Base-by-base conservation (phyloP, 2,888 invertebrate genomes). In the Zonitis immaculata region DNA sequence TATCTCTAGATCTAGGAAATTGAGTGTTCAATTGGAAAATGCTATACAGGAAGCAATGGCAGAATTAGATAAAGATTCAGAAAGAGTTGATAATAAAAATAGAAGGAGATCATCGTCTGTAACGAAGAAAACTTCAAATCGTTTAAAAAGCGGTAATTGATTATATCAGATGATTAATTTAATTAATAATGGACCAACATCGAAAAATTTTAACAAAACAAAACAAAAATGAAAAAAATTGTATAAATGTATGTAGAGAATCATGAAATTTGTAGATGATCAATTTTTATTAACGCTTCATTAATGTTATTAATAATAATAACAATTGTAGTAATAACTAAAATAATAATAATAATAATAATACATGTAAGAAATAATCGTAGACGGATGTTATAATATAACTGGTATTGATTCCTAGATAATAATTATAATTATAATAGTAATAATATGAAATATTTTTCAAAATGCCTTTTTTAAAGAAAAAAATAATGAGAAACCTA, bases 21-120 rank as follows among this genome's bases (percentile, higher is more conserved):
- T 93, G 82, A 92, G 91, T 78, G 85, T 87, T 64, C 88, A 90
- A 74, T 80, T 94, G 70, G 93, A 94, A 78, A 89, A 89, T 72
- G 93, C 93, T 51, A 93, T 94, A 71, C 92, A 94, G 79, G 92
- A 94, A 78, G 93, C 93, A 51, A 91, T 94, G 91, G 82, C 86
- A 60, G 92, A 92, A 76, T 78, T 94, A 70, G 93, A 93, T 77
- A 84, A 86, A 73, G 54, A 70, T 66, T 35, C 57, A 53, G 16
- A 60, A 30, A 55, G 49, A 48, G 69, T 58, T 73, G 72, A 62
- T 64, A 65, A 26, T 73, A 75, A 26, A 75, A 42, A 57, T 35
- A 59, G 61, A 48, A 44, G 52, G 32, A 62, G 59, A 68, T 72
- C 49, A 61, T 69, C 51, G 66, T 25, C 49, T n/a, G 51, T 44